A percentile compares a stretch with the other conserved stretches of the same genome.
These are phyloP conservation scores for Listronotus oregonensis DNA, from an alignment of 1,140 invertebrate genomes.

Conservation along the genomic window DNA sequence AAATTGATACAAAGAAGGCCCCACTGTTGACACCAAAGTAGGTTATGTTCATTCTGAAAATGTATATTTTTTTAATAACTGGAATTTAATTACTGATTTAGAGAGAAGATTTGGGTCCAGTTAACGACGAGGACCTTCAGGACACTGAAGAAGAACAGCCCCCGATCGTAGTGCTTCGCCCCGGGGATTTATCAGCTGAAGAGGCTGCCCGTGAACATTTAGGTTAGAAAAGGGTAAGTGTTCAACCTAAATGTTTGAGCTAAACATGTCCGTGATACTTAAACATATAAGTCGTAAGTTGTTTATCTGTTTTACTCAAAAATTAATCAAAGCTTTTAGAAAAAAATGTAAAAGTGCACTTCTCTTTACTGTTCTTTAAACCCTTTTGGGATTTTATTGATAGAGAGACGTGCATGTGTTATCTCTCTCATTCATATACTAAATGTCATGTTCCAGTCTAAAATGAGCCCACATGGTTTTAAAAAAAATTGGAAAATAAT, in stretches of 20 bases:
- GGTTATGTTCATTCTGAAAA: conserved; percentile 44
- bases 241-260: background rate
- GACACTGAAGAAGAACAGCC: conserved; percentile 78
- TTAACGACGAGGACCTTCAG: conserved; percentile 59
- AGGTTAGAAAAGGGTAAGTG: conserved; percentile 58
- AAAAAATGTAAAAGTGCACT: no score
- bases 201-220: conserved; percentile 66
- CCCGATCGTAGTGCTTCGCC: conserved; percentile 78
- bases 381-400: no score
- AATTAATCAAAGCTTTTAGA: no score
- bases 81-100: conserved; percentile 34
- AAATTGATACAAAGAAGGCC: conserved; percentile 82
- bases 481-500: no score
- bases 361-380: no score
- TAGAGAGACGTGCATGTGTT: no score
- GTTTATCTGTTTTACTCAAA: no score
- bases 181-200: conserved; percentile 79
- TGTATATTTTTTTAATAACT: conserved; percentile 19
- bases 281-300: no score
- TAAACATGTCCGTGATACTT: background rate
- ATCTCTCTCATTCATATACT: no score
- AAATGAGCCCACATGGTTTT: no score
- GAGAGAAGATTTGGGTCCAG: conserved; percentile 48
- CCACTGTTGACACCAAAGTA: conserved; percentile 79
- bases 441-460: no score